Conservation (phyloP, 2,888 invertebrate genomes). For the Scrobipalpa costella region DNA sequence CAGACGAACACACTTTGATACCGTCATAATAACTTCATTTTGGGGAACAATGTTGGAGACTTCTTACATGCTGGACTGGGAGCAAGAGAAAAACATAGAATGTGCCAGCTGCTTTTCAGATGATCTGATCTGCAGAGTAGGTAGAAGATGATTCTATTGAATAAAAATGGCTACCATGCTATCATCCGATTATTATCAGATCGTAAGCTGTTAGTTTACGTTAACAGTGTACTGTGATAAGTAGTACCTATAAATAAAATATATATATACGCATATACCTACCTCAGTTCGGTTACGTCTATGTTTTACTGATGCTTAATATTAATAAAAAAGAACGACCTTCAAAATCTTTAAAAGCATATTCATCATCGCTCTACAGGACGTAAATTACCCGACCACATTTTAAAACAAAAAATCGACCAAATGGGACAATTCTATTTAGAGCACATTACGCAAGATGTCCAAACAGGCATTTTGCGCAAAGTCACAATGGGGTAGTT, state of each 20-base stretch:
- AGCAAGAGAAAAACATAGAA: too few species aligned
- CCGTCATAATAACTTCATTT: conserved; percentile 27
- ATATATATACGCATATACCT: too few species aligned
- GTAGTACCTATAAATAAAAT: too few species aligned
- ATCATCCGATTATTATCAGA: too few species aligned
- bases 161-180: too few species aligned
- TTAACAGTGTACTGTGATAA: too few species aligned
- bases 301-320: too few species aligned
- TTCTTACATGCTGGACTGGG: too few species aligned
- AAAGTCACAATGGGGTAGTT: conserved; percentile 69
- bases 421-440: conserved; percentile 54
- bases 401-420: conserved; percentile 6
- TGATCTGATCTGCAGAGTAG: too few species aligned
- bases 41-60: background rate
- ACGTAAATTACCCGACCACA: conserved; percentile 9
- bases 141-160: too few species aligned
- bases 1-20: conserved; percentile 43
- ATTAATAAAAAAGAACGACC: background rate
- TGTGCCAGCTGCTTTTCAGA: background rate
- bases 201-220: too few species aligned
- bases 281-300: too few species aligned
- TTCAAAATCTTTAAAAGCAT: background rate
- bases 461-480: conserved; percentile 70
- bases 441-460: conserved; percentile 74
- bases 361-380: background rate